phyloP scores from a whole-genome alignment of 1,140 invertebrate genomes.

The Listronotus bonariensis region DNA sequence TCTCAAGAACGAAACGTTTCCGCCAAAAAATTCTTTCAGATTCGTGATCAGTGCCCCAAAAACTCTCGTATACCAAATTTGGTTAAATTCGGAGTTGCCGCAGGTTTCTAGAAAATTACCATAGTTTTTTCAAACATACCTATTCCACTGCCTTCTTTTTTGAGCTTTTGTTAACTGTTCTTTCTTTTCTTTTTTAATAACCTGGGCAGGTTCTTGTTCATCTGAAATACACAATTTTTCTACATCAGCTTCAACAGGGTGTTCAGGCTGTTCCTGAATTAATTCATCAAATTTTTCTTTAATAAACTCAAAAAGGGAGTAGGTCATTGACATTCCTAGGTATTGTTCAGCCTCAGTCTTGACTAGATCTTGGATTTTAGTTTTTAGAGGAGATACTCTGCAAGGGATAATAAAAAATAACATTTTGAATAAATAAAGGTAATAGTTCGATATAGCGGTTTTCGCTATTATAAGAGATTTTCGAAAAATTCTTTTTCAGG shows the following conservation, averaged over 20 bases:
- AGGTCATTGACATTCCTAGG: slow-evolving; percentile 91
- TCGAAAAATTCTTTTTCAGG: no score
- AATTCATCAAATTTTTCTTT: slow-evolving; percentile 81
- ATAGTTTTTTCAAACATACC: not conserved
- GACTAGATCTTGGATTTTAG: slow-evolving; percentile 68
- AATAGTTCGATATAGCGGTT: no score
- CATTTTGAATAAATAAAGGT: no score
- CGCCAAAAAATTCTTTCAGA: no score
- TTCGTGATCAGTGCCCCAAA: no score
- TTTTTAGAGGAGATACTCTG: slow-evolving; percentile 74
- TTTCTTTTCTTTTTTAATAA: slow-evolving; percentile 62
- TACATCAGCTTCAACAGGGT: slow-evolving; percentile 49
- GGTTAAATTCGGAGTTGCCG: no score
- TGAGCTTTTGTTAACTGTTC: slow-evolving; percentile 90
- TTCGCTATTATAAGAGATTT: no score
- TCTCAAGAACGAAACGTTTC: no score
- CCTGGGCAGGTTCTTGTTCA: slow-evolving; percentile 8
- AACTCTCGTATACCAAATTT: no score
- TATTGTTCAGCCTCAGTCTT: slow-evolving; percentile 77
- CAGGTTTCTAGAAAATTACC: no score
- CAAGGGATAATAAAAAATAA: slow-evolving; percentile 5
- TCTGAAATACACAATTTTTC: slow-evolving; percentile 56
- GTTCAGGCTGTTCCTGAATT: slow-evolving; percentile 70
- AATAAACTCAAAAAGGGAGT: slow-evolving; percentile 89
- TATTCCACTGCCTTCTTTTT: slow-evolving; percentile 85